Evolutionary conservation across 1,140 invertebrate species (phyloP).

Genomic region (Drosophila sproati): DNA sequence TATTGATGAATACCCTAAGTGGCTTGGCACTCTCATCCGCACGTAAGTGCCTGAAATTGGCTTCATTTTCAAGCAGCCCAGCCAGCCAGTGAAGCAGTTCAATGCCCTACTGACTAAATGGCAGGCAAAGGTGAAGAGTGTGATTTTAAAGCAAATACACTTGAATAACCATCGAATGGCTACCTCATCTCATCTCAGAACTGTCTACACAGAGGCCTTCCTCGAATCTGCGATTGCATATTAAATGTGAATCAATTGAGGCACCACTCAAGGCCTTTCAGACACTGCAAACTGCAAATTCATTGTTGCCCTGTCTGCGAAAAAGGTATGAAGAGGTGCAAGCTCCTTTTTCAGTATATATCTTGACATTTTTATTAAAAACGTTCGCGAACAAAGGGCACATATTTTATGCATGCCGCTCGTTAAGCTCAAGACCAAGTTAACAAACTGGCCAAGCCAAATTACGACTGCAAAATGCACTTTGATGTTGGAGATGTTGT

Average conservation of each 20-base stretch:
- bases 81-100: slow-evolving; percentile 26
- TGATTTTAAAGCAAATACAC: slow-evolving; percentile 45
- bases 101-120: slow-evolving; percentile 39
- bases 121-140: background rate
- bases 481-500: slow-evolving; percentile 40
- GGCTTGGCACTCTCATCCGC: slow-evolving; percentile 38
- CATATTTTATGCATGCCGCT: slow-evolving; percentile 47
- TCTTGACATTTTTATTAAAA: slow-evolving; percentile 65
- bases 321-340: background rate
- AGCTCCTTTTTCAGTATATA: background rate
- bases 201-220: slow-evolving; percentile 20
- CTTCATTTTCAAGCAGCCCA: slow-evolving; percentile 12
- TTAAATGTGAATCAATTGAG: slow-evolving; percentile 39
- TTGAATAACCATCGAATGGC: slow-evolving; percentile 2
- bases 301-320: slow-evolving; percentile 46
- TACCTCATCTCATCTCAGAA: slow-evolving; percentile 6
- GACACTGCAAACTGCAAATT: slow-evolving; percentile 51
- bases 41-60: slow-evolving; percentile 43
- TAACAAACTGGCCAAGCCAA: slow-evolving; percentile 33
- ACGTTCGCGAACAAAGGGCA: slow-evolving; percentile 47
- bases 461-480: slow-evolving; percentile 19
- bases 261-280: slow-evolving; percentile 42
- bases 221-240: slow-evolving; percentile 23
- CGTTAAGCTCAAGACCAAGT: slow-evolving; percentile 39
- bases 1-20: slow-evolving; percentile 33